Percentiles rank a stretch among this genome's conserved stretches.
Evolutionary conservation across 2,888 invertebrate species (phyloP).

Genomic region (Blera fallax): DNA sequence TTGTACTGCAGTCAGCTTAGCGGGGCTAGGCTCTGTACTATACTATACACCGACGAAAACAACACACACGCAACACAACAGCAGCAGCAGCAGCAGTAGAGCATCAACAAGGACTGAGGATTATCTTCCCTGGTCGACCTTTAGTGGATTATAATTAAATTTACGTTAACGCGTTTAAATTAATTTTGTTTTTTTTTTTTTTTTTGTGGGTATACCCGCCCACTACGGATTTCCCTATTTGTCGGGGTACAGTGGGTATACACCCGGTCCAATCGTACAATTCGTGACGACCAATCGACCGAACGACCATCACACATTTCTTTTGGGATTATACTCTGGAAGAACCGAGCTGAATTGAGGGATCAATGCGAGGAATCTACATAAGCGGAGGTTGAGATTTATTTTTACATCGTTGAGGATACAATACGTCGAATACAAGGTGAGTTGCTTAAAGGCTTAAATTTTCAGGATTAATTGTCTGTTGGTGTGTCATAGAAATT

Average conservation of each 20-base stretch:
- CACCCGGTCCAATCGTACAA: neutral
- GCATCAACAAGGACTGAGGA: constrained; percentile 56
- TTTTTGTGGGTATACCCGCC: neutral
- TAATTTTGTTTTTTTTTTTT: constrained; percentile 21
- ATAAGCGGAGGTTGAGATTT: constrained; percentile 35
- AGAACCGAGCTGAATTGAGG: constrained; percentile 13
- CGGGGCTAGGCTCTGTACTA: constrained; percentile 46
- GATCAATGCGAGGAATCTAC: constrained; percentile 60
- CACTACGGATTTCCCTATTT: neutral
- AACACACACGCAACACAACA: no score
- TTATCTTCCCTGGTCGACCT: constrained; percentile 50
- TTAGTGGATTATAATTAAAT: constrained; percentile 70
- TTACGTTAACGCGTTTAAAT: no score
- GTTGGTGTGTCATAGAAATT: no score
- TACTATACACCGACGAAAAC: no score
- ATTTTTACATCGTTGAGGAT: constrained; percentile 49
- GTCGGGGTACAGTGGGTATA: neutral
- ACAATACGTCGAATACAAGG: constrained; percentile 55
- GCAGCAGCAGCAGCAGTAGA: no score
- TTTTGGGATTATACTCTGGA: constrained; percentile 59
- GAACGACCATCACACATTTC: neutral
- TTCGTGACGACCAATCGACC: neutral
- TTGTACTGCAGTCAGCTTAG: constrained; percentile 19
- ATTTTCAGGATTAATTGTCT: no score
- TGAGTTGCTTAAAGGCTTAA: constrained; percentile 22